A percentile compares a stretch with the other conserved stretches of the same genome.
Conservation (phyloP, 2,113 vertebrate genomes). For the Ochotona princeps region DNA sequence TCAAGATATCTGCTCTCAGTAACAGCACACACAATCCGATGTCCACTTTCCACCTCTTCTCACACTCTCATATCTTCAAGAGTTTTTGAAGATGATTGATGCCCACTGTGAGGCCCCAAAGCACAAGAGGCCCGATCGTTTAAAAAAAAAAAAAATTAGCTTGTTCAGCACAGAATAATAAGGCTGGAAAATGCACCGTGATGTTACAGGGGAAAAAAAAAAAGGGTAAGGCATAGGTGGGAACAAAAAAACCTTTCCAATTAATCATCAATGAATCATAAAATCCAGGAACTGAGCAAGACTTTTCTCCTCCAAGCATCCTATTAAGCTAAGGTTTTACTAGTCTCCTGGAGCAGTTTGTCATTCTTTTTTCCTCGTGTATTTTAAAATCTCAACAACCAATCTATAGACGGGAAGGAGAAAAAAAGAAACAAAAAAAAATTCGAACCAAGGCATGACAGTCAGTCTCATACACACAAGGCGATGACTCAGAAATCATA, state of each 20-base stretch:
- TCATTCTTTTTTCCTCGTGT: background rate
- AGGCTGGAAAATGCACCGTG: conserved; percentile 18
- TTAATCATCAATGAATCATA: conserved; percentile 50
- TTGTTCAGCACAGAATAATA: conserved; percentile 65
- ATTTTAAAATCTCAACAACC: conserved; percentile 48
- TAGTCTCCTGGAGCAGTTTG: conserved; percentile 15
- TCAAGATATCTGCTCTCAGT: background rate
- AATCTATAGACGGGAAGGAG: background rate
- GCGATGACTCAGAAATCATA: conserved; percentile 53
- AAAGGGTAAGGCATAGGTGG: background rate
- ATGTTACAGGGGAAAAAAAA: background rate
- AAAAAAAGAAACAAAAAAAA: background rate
- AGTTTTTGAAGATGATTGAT: conserved; percentile 53
- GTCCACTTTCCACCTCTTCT: background rate
- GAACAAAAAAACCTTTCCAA: conserved; percentile 19
- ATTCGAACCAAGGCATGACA: conserved; percentile 35
- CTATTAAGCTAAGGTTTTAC: conserved; percentile 1
- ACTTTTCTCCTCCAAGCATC: background rate
- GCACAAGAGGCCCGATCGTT: conserved; percentile 18
- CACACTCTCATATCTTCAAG: background rate
- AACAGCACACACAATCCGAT: background rate
- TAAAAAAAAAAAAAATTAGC: background rate
- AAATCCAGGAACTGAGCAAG: conserved; percentile 10
- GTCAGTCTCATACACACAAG: conserved; percentile 45
- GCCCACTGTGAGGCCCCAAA: conserved; percentile 22